A percentile compares a stretch with the other conserved stretches of the same genome.
phyloP scores from a whole-genome alignment of 2,113 vertebrate genomes.

The Dromiciops gliroides region DNA sequence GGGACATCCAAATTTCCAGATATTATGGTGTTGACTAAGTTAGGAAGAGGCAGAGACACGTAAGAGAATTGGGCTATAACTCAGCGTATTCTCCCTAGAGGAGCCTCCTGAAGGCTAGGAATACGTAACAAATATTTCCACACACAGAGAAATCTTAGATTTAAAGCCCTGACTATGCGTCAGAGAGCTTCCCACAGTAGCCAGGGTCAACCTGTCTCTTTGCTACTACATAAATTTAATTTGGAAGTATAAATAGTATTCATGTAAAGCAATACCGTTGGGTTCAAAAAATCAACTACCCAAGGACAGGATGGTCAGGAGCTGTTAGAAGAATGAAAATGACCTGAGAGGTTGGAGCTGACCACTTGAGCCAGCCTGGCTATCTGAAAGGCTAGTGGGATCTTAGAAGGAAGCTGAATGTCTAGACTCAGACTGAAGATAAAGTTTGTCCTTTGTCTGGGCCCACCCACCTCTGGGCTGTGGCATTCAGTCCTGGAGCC shows the following conservation, averaged over 20 bases:
- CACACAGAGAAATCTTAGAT: too few relatives aligned
- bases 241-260: neutral
- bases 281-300: neutral
- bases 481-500: neutral
- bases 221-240: too few relatives aligned
- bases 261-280: neutral
- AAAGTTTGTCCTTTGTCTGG: neutral
- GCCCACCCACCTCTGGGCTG: neutral
- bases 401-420: neutral
- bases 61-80: neutral
- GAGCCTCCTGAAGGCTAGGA: neutral
- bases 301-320: neutral
- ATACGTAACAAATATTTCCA: neutral
- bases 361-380: neutral
- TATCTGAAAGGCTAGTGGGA: neutral
- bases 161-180: neutral
- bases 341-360: neutral
- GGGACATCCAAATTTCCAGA: too few relatives aligned
- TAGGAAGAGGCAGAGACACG: neutral
- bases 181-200: neutral
- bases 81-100: too few relatives aligned
- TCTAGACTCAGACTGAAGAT: neutral
- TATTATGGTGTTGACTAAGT: neutral
- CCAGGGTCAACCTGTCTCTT: neutral
- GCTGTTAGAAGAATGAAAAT: neutral